phyloP scores from a whole-genome alignment of 2,797 vertebrate species.

The Leptatherina wallacei region DNA sequence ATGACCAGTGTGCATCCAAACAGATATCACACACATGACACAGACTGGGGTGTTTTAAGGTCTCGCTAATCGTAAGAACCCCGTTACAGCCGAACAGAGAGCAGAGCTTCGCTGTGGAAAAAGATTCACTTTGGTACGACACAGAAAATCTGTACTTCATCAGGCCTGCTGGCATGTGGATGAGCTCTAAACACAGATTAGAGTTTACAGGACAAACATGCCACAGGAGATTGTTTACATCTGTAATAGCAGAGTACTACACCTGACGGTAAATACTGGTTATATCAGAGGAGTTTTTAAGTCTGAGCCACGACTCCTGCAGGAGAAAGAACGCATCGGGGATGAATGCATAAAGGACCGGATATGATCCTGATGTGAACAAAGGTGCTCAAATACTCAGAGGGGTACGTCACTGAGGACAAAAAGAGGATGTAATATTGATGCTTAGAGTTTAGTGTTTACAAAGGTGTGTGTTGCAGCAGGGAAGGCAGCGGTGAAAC shows the following conservation, averaged over 20 bases:
- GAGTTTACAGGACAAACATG: slow-evolving; percentile 61
- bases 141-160: slow-evolving; percentile 43
- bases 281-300: slow-evolving; percentile 29
- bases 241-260: slow-evolving; percentile 52
- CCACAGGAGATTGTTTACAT: slow-evolving; percentile 64
- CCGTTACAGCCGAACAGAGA: slow-evolving; percentile 46
- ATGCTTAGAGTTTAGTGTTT: slow-evolving; percentile 12
- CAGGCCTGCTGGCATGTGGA: slow-evolving; percentile 35
- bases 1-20: slow-evolving; percentile 20
- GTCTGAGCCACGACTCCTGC: slow-evolving; percentile 22
- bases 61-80: slow-evolving; percentile 40
- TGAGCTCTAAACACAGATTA: slow-evolving; percentile 41
- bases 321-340: not conserved
- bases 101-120: slow-evolving; percentile 40
- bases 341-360: slow-evolving; percentile 27
- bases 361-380: slow-evolving; percentile 22
- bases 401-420: slow-evolving; percentile 25
- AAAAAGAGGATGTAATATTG: not conserved
- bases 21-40: slow-evolving; percentile 27
- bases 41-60: slow-evolving; percentile 28
- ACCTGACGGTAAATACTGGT: slow-evolving; percentile 52
- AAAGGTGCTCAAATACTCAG: slow-evolving; percentile 16
- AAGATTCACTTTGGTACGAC: slow-evolving; percentile 75
- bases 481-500: slow-evolving; percentile 45
- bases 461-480: slow-evolving; percentile 37